Conservation (phyloP, 2,797 vertebrate genomes). For the Sebastes matsubarae region DNA sequence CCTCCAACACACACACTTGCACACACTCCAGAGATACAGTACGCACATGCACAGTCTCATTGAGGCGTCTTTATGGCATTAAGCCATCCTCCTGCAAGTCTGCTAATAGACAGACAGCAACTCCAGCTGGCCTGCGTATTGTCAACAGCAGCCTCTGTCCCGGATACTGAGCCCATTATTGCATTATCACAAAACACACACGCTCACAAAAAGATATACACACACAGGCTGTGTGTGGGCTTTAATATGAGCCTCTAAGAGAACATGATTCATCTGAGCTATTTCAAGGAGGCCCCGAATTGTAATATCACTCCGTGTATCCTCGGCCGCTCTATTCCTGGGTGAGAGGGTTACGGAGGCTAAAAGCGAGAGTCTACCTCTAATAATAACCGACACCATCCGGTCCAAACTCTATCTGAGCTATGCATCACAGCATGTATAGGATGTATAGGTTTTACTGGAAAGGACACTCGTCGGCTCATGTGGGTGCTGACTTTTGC, state of each 20-base stretch:
- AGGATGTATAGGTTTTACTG: conserved; percentile 26
- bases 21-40: background rate
- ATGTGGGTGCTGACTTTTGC: background rate
- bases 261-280: conserved; percentile 57
- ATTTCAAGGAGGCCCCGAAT: conserved; percentile 62
- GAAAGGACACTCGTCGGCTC: background rate
- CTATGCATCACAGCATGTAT: conserved; percentile 35
- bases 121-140: conserved; percentile 70
- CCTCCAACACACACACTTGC: background rate
- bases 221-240: conserved; percentile 61
- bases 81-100: conserved; percentile 33
- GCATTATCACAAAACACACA: conserved; percentile 63
- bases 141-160: conserved; percentile 71
- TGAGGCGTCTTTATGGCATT: conserved; percentile 25
- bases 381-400: conserved; percentile 66
- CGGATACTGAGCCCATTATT: conserved; percentile 72
- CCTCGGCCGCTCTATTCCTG: conserved; percentile 51
- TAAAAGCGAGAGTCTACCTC: conserved; percentile 43
- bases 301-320: conserved; percentile 47
- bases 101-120: conserved; percentile 40
- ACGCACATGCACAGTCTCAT: background rate
- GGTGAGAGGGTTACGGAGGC: conserved; percentile 28
- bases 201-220: conserved; percentile 29
- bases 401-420: conserved; percentile 24
- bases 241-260: conserved; percentile 47